Base-by-base conservation (phyloP, 64 coral and sea anemone genomes). In the Orbicella faveolata region DNA sequence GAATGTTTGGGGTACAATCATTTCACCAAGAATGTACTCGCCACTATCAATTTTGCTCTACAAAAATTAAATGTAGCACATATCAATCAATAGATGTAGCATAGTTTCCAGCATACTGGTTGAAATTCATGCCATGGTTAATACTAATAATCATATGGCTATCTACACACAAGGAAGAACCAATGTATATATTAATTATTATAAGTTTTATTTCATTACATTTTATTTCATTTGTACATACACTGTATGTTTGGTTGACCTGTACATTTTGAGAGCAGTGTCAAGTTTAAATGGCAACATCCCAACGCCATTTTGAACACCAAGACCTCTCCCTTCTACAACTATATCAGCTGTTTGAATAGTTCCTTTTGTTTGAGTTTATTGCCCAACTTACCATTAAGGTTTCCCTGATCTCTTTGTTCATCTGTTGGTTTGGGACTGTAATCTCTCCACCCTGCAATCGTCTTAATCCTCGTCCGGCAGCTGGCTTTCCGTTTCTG, bases 21-120 rank as follows among this genome's bases (percentile, higher is more conserved):
- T 83, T 21, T 93, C 87, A 6, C 85, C 91, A 35, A 88, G 75
- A 14, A 80, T 54, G 76, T 93, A 93, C 66, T 93, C 77, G 2
- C 91, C 91, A 83, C 64, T 74, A 9, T 93, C 64, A 80, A 88
- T 81, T 93, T 93, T 79, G 8, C 79, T 21, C 54, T 88, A 30
- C 2, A 72, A 86, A 86, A 15, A 66, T 62, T 30, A 36, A 1
- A 84, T 34, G 21, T 33, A 14, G 54, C 51, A 33, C 61, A 30
- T 25, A 76, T 39, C 3, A 33, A 53, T 78, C 41, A 53, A 6
- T 78, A 6, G 10, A 4, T 53, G 52, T 53, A 53, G 4, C 52
- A 53, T 53, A 53, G 4, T 53, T 53, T 53, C 52, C 10, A 53
- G 52, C 30, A 30, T 53, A 10, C 4, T 4, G 52, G 20, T 78